phyloP scores from a whole-genome alignment of 1,140 invertebrate genomes.

The Coenobita brevimanus region DNA sequence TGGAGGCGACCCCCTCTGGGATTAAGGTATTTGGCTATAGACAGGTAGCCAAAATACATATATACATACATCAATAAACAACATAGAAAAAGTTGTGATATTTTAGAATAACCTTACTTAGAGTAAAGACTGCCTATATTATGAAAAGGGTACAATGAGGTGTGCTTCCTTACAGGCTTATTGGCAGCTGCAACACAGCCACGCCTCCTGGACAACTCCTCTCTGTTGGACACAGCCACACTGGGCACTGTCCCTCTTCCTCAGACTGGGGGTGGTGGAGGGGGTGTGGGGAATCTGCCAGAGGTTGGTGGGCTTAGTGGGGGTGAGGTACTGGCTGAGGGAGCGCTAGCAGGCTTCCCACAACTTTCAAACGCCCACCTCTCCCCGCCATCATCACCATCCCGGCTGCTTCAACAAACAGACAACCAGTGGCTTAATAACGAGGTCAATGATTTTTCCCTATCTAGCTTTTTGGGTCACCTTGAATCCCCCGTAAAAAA shows the following conservation, averaged over 20 bases:
- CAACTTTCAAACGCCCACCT: conserved; percentile 40
- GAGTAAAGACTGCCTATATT: too few species aligned
- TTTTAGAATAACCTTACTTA: too few species aligned
- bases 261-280: neutral
- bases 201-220: neutral
- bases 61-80: too few species aligned
- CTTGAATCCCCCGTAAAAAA: conserved; percentile 80
- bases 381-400: conserved; percentile 80
- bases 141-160: too few species aligned
- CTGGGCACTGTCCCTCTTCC: neutral
- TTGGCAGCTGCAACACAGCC: conserved; percentile 56
- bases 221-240: conserved; percentile 3
- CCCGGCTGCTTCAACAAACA: conserved; percentile 83
- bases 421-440: conserved; percentile 83
- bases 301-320: neutral
- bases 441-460: conserved; percentile 82
- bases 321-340: conserved; percentile 3
- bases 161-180: conserved; percentile 35
- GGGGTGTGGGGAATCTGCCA: neutral
- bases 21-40: too few species aligned
- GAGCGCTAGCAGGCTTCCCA: conserved; percentile 37
- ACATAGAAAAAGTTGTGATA: too few species aligned
- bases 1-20: too few species aligned
- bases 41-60: too few species aligned
- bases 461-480: conserved; percentile 86